Evolutionary conservation across 2,113 vertebrate species (phyloP).

Genomic region (Rhinoptilus africanus): DNA sequence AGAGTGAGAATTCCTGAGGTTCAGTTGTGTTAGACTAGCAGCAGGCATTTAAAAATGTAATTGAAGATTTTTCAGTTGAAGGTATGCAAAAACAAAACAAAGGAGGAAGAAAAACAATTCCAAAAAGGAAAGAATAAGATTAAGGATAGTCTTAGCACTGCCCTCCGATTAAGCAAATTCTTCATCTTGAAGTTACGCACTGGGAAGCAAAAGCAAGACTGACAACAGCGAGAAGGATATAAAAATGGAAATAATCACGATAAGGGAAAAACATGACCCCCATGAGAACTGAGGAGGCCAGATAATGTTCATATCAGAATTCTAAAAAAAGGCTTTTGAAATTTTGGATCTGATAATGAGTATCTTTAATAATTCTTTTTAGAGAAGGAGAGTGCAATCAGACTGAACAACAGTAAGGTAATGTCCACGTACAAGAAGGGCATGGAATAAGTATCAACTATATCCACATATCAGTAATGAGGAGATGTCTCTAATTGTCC

Average conservation of each 20-base stretch:
- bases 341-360: neutral
- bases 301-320: neutral
- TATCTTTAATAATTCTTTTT: neutral
- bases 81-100: neutral
- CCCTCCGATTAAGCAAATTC: neutral
- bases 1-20: neutral
- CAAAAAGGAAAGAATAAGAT: neutral
- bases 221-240: neutral
- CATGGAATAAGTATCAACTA: neutral
- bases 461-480: neutral
- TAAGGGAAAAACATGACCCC: neutral
- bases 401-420: neutral
- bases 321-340: neutral
- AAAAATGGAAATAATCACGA: neutral
- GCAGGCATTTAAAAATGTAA: neutral
- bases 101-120: neutral
- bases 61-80: neutral
- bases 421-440: neutral
- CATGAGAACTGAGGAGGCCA: neutral
- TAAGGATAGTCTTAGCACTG: neutral
- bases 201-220: neutral
- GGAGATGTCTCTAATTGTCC: neutral
- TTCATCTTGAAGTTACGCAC: neutral
- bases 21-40: neutral
- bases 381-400: neutral